These are phyloP conservation scores for Syngnathus floridae DNA, from an alignment of 2,113 vertebrate genomes.

Conservation along the genomic window DNA sequence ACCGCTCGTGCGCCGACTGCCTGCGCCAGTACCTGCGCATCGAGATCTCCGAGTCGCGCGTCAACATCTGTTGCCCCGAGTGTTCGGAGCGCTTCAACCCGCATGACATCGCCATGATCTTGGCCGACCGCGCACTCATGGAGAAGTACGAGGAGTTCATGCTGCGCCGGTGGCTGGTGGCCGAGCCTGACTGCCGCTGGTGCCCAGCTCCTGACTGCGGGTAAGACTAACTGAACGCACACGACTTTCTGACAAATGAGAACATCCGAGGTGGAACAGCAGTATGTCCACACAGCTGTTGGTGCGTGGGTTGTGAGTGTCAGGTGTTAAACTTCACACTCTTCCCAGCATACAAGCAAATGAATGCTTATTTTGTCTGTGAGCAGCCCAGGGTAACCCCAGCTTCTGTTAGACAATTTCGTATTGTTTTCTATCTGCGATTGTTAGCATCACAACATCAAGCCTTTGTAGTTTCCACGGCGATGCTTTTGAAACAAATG, in stretches of 20 bases:
- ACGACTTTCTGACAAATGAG: too few species aligned
- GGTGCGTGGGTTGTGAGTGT: too few species aligned
- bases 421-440: not conserved
- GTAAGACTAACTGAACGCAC: conserved; percentile 63
- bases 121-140: conserved; percentile 90
- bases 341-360: too few species aligned
- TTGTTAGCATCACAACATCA: not conserved
- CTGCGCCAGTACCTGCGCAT: conserved; percentile 96
- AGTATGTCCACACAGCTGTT: too few species aligned
- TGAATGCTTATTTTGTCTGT: too few species aligned
- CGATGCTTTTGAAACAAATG: not conserved
- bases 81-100: conserved; percentile 96
- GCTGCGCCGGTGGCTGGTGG: conserved; percentile 93
- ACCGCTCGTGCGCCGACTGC: conserved; percentile 95
- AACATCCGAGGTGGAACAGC: too few species aligned
- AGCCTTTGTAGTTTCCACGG: not conserved
- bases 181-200: conserved; percentile 96
- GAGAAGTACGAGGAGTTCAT: conserved; percentile 99
- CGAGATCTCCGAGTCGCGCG: conserved; percentile 94
- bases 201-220: conserved; percentile 97
- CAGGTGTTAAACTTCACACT: too few species aligned
- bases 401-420: too few species aligned
- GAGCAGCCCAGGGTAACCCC: too few species aligned
- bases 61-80: conserved; percentile 98
- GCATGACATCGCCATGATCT: conserved; percentile 92